Evolutionary conservation across 2,888 invertebrate species (phyloP).

Genomic region (Agonopterix arenella): DNA sequence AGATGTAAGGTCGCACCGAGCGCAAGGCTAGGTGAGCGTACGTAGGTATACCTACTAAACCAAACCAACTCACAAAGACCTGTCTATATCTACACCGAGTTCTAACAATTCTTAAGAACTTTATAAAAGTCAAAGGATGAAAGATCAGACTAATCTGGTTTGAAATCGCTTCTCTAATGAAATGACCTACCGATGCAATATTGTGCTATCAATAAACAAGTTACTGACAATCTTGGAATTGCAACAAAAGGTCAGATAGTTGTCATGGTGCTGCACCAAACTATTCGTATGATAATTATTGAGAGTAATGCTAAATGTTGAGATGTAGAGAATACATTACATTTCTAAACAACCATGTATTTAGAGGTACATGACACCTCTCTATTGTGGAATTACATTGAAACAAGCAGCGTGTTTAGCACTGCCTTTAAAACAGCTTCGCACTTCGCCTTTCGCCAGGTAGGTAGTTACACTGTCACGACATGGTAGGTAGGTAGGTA

Average conservation of each 20-base stretch:
- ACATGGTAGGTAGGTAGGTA: constrained; percentile 10
- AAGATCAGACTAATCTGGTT: constrained; percentile 9
- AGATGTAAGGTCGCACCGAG: constrained; percentile 58
- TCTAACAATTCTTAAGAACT: neutral
- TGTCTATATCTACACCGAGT: neutral
- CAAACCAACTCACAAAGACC: constrained; percentile 12
- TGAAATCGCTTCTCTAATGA: constrained; percentile 3
- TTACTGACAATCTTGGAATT: constrained; percentile 1
- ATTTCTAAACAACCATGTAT: too few relatives aligned
- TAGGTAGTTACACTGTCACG: constrained; percentile 11
- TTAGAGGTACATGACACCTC: too few relatives aligned
- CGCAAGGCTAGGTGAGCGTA: constrained; percentile 66
- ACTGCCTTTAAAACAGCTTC: constrained; percentile 16
- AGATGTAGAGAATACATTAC: too few relatives aligned
- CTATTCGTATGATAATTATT: too few relatives aligned
- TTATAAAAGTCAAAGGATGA: constrained; percentile 1
- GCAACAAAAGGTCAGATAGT: constrained; percentile 1
- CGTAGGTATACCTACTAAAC: constrained; percentile 8
- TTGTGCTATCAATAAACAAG: constrained; percentile 5
- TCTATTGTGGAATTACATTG: too few relatives aligned
- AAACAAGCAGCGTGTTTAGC: neutral
- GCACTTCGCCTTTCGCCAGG: constrained; percentile 5
- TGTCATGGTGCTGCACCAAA: neutral
- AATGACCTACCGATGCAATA: constrained; percentile 5
- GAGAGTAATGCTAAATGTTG: too few relatives aligned